phyloP scores from a whole-genome alignment of 35 echinoderm and acorn worm genomes.

The Patiria miniata region DNA sequence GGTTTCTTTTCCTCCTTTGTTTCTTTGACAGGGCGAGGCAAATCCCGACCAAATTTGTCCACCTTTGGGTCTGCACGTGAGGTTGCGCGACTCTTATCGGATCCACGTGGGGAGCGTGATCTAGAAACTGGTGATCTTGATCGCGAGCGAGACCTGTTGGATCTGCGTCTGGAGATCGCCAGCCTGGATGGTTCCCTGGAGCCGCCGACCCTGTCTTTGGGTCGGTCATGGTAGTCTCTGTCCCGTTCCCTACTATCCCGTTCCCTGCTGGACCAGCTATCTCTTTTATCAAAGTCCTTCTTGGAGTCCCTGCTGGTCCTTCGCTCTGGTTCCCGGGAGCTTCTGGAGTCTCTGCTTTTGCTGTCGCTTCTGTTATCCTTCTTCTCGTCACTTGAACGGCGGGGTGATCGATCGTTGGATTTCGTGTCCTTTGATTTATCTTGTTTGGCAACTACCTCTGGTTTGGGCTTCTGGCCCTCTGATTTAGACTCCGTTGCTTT shows the following conservation, averaged over 20 bases:
- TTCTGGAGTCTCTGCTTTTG: constrained; percentile 52
- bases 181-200: constrained; percentile 50
- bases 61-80: constrained; percentile 5
- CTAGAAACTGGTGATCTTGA: constrained; percentile 68
- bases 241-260: constrained; percentile 8
- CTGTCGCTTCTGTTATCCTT: background rate
- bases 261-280: constrained; percentile 14
- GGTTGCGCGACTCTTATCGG: constrained; percentile 34
- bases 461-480: constrained; percentile 13
- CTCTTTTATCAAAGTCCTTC: constrained; percentile 21
- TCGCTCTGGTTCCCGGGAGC: constrained; percentile 6
- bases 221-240: background rate
- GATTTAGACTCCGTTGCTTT: constrained; percentile 8
- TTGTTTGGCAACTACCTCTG: constrained; percentile 23
- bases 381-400: constrained; percentile 17
- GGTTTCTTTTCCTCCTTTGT: constrained; percentile 38
- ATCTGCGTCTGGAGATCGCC: constrained; percentile 1
- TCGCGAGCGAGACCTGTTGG: constrained; percentile 36
- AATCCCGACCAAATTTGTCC: background rate
- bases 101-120: constrained; percentile 32
- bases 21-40: constrained; percentile 16
- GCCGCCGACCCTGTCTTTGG: background rate
- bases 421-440: constrained; percentile 36
- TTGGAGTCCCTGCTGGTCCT: constrained; percentile 13
- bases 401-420: constrained; percentile 5